Evolutionary conservation across 2,113 vertebrate genomes (phyloP).

Genomic region (Aplodontia rufa): DNA sequence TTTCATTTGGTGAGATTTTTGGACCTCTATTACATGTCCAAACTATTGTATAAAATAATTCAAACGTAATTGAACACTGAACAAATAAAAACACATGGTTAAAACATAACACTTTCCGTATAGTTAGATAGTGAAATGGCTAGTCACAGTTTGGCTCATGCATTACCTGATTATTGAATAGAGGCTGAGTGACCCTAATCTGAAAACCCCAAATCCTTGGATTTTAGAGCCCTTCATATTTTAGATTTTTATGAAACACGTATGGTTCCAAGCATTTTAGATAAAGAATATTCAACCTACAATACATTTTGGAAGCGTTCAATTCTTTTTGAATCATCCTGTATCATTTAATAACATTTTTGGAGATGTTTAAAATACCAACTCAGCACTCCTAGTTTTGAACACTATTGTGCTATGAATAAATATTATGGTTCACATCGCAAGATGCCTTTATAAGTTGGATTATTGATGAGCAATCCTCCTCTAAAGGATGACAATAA

Average conservation of each 20-base stretch:
- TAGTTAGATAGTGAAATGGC: background rate
- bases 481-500: background rate
- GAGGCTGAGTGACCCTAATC: background rate
- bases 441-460: background rate
- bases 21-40: background rate
- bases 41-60: background rate
- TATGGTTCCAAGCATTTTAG: background rate
- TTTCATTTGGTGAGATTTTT: background rate
- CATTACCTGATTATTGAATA: background rate
- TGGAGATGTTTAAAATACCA: background rate
- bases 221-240: background rate
- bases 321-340: background rate
- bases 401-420: background rate
- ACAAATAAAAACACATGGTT: background rate
- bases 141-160: background rate
- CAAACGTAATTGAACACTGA: background rate
- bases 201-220: background rate
- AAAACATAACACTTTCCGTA: background rate
- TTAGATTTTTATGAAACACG: background rate
- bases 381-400: background rate
- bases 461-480: background rate
- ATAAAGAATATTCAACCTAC: background rate
- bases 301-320: background rate
- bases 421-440: background rate
- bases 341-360: slow-evolving; percentile 7